Conservation (phyloP, 2,888 invertebrate genomes). For the Serripes groenlandicus region DNA sequence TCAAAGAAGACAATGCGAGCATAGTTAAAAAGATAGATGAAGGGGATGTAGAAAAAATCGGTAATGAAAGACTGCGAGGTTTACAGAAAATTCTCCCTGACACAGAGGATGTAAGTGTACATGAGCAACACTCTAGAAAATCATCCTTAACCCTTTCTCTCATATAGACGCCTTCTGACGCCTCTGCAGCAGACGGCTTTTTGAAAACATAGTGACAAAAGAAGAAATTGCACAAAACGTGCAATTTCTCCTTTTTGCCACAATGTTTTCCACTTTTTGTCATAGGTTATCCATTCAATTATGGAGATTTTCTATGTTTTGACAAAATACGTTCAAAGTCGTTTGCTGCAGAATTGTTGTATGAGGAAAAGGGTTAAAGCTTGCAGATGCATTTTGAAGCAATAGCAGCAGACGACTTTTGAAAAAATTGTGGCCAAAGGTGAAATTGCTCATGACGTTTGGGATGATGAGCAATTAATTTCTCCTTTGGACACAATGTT, state of each 20-base stretch:
- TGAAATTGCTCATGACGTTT: neutral
- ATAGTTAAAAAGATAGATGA: conserved; percentile 94
- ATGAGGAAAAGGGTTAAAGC: no score
- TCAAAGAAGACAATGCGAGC: conserved; percentile 96
- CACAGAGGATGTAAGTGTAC: conserved; percentile 90
- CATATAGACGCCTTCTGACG: neutral
- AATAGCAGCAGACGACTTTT: no score
- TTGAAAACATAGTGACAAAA: neutral
- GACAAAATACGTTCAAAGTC: no score
- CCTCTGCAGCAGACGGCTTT: no score
- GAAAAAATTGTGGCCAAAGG: neutral
- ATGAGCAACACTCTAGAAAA: neutral
- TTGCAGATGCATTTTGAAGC: no score
- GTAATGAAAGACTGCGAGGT: conserved; percentile 96
- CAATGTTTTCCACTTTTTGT: no score
- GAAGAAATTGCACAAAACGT: neutral
- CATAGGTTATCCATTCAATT: no score
- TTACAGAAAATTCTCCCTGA: conserved; percentile 97
- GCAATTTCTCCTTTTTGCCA: no score
- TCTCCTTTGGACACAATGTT: neutral
- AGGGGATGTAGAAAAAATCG: conserved; percentile 88
- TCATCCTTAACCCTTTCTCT: neutral
- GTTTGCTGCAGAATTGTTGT: no score
- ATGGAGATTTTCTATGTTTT: no score
- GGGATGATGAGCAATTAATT: no score